Conservation (phyloP, 35 echinoderm and acorn worm species). For the Acanthaster planci region DNA sequence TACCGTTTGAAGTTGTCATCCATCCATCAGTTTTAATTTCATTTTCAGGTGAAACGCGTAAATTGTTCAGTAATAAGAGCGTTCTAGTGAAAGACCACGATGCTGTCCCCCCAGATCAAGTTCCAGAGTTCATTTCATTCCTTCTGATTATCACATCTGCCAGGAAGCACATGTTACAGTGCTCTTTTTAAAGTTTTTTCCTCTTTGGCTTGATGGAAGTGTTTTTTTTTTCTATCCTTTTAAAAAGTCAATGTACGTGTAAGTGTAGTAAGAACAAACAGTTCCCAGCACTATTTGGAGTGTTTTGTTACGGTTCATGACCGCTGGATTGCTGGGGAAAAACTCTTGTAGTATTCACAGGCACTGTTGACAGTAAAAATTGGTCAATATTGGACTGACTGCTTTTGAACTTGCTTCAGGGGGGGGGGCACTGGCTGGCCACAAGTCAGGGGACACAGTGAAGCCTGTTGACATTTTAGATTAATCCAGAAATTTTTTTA, state of each 20-base stretch:
- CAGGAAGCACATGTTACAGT: not conserved
- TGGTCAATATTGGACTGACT: conserved; percentile 26
- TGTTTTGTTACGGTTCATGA: conserved; percentile 16
- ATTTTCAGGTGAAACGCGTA: not conserved
- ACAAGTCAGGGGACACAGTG: too few relatives aligned
- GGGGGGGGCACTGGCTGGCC: too few relatives aligned
- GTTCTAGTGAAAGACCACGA: conserved; percentile 7
- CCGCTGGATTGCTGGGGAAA: not conserved
- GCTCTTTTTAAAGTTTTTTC: not conserved
- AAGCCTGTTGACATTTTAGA: not conserved
- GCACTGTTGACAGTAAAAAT: not conserved
- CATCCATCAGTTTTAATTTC: conserved; percentile 15
- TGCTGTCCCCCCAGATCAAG: not conserved
- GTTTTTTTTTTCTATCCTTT: not conserved
- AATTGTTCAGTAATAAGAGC: conserved; percentile 16
- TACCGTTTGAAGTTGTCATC: not conserved
- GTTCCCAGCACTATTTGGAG: not conserved
- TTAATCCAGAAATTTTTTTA: not conserved
- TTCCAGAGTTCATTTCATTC: not conserved
- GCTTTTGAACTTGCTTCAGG: not conserved
- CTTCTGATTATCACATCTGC: not conserved
- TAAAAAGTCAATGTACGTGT: too few relatives aligned
- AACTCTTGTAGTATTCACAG: not conserved
- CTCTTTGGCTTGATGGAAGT: not conserved
- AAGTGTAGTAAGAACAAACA: not conserved